Evolutionary conservation across 2,888 invertebrate genomes (phyloP), one percentile per base, ranked within the genome.

Genomic region (Tupiocoris notatus): DNA sequence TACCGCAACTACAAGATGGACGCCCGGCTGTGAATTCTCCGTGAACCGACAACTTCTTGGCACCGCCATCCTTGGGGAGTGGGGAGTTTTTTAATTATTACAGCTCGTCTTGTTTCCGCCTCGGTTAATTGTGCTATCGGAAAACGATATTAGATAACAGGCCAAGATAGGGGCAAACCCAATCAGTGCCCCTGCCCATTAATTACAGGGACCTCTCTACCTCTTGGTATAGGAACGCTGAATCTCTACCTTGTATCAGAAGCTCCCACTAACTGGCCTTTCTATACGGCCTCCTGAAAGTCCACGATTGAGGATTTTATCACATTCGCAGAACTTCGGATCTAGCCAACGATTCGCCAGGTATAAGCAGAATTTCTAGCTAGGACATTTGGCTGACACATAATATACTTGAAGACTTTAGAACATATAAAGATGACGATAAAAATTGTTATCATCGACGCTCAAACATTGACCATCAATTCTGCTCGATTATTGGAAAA

Each of bases 61-160:
- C 12, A 54, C 12, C 20, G 9, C 7, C n/a, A 75, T 12, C 21
- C 2, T 54, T 17, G 25, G 58, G 63, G 63, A 59, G 68, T 57
- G 76, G 76, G 76, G 76, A 68, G 67, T 54, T 68, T 76, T 76
- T 76, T 76, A 76, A 76, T 76, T 76, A 76, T 76, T 76, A 68
- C 68, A 54, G 76, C 76, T 68, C 76, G 76, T 68, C 76, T 70
- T 70, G 76, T 67, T 76, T 76, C 76, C 76, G 76, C 68, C 68
- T 62, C 61, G 76, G 67, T 76, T 76, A 76, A 76, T 76, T 76
- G 76, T 76, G 76, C 76, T 76, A 76, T 76, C 76, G 76, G 76
- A 76, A 76, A 76, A 76, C 76, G 65, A 76, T 76, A 76, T 76
- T 76, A 76, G 76, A 76, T 76, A 76, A 76, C 65, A 62, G 65